A percentile compares a stretch with the other conserved stretches of the same genome.
These are phyloP conservation scores for Caenorhabditis drosophilae DNA, from an alignment of 2,888 invertebrate genomes.

Conservation along the genomic window DNA sequence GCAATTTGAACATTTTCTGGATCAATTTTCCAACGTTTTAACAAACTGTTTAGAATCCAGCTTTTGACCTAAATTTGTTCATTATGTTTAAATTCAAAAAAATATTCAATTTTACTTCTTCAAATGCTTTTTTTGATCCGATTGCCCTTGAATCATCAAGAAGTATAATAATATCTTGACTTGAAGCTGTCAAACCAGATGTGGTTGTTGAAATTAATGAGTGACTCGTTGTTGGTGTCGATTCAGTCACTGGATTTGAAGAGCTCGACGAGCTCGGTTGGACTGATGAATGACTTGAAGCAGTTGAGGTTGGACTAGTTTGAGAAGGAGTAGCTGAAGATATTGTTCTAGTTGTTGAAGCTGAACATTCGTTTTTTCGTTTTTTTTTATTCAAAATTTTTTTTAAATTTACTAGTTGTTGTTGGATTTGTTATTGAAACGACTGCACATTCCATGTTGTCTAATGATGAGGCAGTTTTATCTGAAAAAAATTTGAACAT, in stretches of 20 bases:
- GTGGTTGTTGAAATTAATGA: constrained; percentile 28
- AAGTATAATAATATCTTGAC: constrained; percentile 33
- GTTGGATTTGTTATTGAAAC: constrained; percentile 2
- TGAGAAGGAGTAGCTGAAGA: background rate
- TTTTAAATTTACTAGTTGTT: no score
- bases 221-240: no score
- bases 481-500: no score
- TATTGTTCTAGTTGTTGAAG: no score
- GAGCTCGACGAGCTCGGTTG: no score
- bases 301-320: constrained; percentile 1
- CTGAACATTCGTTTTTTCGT: no score
- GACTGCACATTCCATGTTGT: constrained; percentile 13
- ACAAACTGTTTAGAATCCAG: constrained; percentile 16
- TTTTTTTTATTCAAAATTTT: no score
- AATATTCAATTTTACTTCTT: constrained; percentile 6
- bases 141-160: constrained; percentile 41
- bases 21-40: constrained; percentile 19
- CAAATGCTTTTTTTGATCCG: constrained; percentile 15
- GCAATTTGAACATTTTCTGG: constrained; percentile 22
- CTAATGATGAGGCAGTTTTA: constrained; percentile 10
- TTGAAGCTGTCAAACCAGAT: constrained; percentile 20
- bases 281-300: no score
- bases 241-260: no score
- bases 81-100: background rate
- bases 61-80: constrained; percentile 16